phyloP scores from a whole-genome alignment of 2,797 vertebrate genomes.

The Chelonia mydas region DNA sequence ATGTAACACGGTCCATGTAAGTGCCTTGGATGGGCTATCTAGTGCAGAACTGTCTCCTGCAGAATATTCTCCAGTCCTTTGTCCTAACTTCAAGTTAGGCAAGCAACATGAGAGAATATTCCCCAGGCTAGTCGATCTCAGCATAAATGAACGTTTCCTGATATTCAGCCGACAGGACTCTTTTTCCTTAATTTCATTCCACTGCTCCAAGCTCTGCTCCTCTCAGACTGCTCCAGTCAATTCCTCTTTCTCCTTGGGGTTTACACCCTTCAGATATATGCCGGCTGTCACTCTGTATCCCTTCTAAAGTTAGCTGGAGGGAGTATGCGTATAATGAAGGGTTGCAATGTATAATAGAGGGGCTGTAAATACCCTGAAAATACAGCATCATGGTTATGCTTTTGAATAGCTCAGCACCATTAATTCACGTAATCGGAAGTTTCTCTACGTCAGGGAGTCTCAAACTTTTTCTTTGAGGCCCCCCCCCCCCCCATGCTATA shows the following conservation, averaged over 20 bases:
- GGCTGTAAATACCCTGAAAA: constrained; percentile 51
- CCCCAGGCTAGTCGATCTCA: neutral
- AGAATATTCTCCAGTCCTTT: neutral
- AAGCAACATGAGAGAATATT: rapidly evolving
- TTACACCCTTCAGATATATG: neutral
- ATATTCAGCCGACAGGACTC: neutral
- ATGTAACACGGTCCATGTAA: neutral
- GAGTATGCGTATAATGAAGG: constrained; percentile 12
- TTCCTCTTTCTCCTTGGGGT: neutral
- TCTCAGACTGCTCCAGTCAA: neutral
- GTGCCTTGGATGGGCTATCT: neutral
- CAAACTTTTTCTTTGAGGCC: too few relatives aligned
- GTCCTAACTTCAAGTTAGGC: neutral
- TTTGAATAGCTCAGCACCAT: constrained; percentile 36
- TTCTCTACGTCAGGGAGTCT: neutral
- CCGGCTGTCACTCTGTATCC: neutral
- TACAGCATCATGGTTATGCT: neutral
- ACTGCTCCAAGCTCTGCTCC: neutral
- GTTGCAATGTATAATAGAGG: constrained; percentile 13
- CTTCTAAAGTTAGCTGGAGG: neutral
- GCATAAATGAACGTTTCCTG: rapidly evolving
- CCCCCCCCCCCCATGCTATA: too few relatives aligned
- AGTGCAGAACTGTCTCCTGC: neutral
- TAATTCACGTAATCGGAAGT: neutral
- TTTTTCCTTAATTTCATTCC: neutral